Evolutionary conservation across 2,113 vertebrate genomes (phyloP), one percentile per base, ranked within the genome.

Genomic region (Xenopus borealis): DNA sequence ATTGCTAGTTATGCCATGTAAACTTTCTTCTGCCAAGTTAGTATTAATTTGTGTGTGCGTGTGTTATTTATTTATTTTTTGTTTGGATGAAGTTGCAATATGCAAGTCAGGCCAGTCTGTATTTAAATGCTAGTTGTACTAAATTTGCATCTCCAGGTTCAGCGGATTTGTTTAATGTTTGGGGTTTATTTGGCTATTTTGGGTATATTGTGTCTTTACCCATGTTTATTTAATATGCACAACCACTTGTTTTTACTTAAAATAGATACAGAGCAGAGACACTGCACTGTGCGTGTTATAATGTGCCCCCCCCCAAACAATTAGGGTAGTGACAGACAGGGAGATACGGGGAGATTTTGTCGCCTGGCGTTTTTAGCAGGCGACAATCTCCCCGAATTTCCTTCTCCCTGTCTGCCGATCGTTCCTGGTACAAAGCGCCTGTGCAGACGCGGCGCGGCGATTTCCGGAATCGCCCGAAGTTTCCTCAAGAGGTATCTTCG

Each of bases 201-300:
- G 17, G 65, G 33, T 20, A 8, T n/a, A 55, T 46, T 58, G 19
- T 53, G 23, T 12, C 46, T 47, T 58, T 30, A 78, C 62, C 47
- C 47, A 12, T 69, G 40, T 73, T 57, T 77, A 64, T 77, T 44
- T 59, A 70, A 70, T 70, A 70, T 53, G 67, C 74, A 50, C 55
- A 66, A 69, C 66, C 74, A 55, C 74, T 64, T 77, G 74, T 77
- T 77, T 69, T 63, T 30, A 77, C 61, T 46, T 69, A 69, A 69
- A 75, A 75, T 66, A 75, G 19, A 68, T 14, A 53, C 72, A 16
- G 47, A 50, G 47, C 14, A 50, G 14, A 50, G 8, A 50, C 10
- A 7, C 47, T 16, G 14, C 47, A 13, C 14, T 50, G 11, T 50
- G 12, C 7, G 2, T 40, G 5, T 40, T 40, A 40, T 40, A n/a